Evolutionary conservation across 2,888 invertebrate species (phyloP).

Genomic region (Keiferia lycopersicella): DNA sequence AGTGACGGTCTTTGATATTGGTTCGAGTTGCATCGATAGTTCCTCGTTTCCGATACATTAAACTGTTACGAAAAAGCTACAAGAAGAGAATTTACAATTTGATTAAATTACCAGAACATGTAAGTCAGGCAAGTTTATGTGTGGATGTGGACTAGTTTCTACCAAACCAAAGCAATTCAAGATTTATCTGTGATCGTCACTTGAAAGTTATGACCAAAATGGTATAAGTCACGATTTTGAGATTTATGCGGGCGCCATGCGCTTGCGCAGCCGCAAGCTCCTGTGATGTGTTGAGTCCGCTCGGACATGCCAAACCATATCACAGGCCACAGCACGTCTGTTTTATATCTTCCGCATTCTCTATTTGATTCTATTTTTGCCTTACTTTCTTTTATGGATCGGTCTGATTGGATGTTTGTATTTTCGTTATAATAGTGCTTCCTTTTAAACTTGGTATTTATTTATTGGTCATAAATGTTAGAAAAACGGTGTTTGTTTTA

Average conservation of each 20-base stretch:
- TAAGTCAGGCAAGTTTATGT: slow-evolving; percentile 41
- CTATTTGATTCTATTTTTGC: slow-evolving; percentile 63
- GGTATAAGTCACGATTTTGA: slow-evolving; percentile 34
- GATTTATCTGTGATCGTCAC: slow-evolving; percentile 35
- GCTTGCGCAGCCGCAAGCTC: slow-evolving; percentile 31
- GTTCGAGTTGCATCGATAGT: slow-evolving; percentile 53
- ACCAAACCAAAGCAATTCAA: slow-evolving; percentile 32
- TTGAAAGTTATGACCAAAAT: slow-evolving; percentile 36
- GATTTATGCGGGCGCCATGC: slow-evolving; percentile 40
- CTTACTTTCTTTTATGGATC: slow-evolving; percentile 57
- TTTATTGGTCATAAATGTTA: neutral
- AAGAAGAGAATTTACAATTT: slow-evolving; percentile 27
- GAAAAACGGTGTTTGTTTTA: neutral
- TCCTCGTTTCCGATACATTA: slow-evolving; percentile 41
- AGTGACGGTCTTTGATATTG: slow-evolving; percentile 41
- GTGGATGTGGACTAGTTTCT: slow-evolving; percentile 28
- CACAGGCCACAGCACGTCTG: slow-evolving; percentile 45
- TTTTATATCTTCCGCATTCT: slow-evolving; percentile 72
- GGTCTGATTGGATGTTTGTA: slow-evolving; percentile 49
- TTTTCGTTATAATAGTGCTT: slow-evolving; percentile 52
- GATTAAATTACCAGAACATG: slow-evolving; percentile 41
- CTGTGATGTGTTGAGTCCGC: slow-evolving; percentile 47
- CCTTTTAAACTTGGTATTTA: slow-evolving; percentile 37
- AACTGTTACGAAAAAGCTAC: slow-evolving; percentile 36
- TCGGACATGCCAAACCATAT: slow-evolving; percentile 38